A percentile compares a stretch with the other conserved stretches of the same genome.
These are phyloP conservation scores for Novumbra hubbsi DNA, from an alignment of 2,797 vertebrate species.

Conservation along the genomic window DNA sequence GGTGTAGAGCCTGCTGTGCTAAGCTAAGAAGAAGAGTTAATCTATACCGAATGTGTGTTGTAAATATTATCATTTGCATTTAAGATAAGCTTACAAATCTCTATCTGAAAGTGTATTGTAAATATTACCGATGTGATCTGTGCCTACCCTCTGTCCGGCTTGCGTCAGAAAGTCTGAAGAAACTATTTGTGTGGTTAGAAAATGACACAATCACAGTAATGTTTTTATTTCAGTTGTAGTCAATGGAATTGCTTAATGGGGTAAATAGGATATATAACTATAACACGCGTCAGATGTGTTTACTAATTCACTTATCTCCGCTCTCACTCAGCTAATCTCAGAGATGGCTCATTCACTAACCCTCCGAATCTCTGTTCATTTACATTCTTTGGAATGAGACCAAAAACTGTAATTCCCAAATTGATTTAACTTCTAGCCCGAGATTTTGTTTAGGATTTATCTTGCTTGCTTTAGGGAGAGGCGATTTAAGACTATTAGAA, in stretches of 20 bases:
- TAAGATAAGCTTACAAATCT: neutral
- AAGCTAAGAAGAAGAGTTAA: conserved; percentile 7
- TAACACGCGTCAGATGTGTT: too few species aligned
- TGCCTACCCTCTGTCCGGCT: neutral
- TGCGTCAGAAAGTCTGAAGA: too few species aligned
- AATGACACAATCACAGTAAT: conserved; percentile 1
- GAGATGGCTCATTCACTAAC: too few species aligned
- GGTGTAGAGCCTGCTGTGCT: conserved; percentile 4
- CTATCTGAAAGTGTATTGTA: conserved; percentile 12
- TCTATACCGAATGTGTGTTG: neutral
- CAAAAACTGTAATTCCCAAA: neutral
- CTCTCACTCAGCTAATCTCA: too few species aligned
- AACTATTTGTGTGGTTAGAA: too few species aligned
- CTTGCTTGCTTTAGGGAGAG: neutral
- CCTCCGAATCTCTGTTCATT: too few species aligned
- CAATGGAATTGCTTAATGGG: too few species aligned
- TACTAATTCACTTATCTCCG: too few species aligned
- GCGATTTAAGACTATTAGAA: neutral
- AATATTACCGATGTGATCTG: neutral
- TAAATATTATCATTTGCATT: conserved; percentile 42
- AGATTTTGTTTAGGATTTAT: neutral
- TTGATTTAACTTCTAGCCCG: neutral
- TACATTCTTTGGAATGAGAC: too few species aligned
- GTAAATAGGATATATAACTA: too few species aligned
- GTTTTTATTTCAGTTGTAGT: too few species aligned